A percentile compares a stretch with the other conserved stretches of the same genome.
Conservation (phyloP, 2,888 invertebrate genomes). For the Cremastinae sp. region DNA sequence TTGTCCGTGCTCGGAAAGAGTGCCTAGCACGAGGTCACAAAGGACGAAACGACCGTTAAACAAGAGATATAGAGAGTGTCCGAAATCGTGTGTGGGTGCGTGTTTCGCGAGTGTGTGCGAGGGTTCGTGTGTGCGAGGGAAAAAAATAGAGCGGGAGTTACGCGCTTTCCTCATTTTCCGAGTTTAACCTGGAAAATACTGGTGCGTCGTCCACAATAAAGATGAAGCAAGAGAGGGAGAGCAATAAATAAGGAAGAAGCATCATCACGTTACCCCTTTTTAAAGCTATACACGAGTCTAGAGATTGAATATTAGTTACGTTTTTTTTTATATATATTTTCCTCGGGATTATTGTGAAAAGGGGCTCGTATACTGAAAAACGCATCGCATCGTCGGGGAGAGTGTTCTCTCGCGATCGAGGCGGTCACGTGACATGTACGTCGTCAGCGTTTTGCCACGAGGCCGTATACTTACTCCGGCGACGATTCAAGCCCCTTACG, state of each 20-base stretch:
- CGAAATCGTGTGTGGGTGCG: background rate
- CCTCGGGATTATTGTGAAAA: background rate
- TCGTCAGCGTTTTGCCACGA: conserved; percentile 39
- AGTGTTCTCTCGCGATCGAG: conserved; percentile 27
- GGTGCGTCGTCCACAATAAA: background rate
- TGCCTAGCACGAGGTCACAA: conserved; percentile 68
- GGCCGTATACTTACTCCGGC: conserved; percentile 20
- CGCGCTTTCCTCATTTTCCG: background rate
- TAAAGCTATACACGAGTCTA: too few relatives aligned
- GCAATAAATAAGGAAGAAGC: too few relatives aligned
- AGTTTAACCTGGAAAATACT: background rate
- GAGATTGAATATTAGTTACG: too few relatives aligned
- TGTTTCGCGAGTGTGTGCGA: background rate
- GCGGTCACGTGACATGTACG: conserved; percentile 48
- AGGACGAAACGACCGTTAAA: conserved; percentile 26
- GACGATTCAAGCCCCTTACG: conserved; percentile 27
- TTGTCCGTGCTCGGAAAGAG: conserved; percentile 60
- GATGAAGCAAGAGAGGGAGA: background rate
- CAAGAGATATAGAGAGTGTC: background rate
- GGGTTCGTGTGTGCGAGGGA: background rate
- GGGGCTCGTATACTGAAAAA: conserved; percentile 8
- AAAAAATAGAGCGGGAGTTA: background rate
- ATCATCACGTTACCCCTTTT: too few relatives aligned
- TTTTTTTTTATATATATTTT: too few relatives aligned
- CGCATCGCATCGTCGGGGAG: background rate